Percentiles rank a stretch among this genome's conserved stretches.
Evolutionary conservation across 2,113 vertebrate species (phyloP).

Genomic region (Melospiza georgiana): DNA sequence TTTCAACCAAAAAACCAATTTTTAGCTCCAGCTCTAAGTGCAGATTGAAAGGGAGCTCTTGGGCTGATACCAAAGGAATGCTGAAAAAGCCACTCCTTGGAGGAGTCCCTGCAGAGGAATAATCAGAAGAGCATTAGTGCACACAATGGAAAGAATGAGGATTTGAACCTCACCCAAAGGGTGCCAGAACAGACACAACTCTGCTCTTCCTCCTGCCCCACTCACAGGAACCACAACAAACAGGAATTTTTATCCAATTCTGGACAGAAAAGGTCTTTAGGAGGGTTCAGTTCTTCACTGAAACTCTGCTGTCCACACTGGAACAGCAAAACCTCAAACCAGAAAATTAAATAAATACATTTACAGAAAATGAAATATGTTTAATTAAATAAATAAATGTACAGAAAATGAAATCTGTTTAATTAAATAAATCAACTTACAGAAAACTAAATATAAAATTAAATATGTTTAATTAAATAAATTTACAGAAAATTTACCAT

Average conservation of each 20-base stretch:
- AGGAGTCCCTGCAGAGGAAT: background rate
- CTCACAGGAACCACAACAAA: background rate
- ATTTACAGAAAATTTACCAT: background rate
- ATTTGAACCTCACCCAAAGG: constrained; percentile 44
- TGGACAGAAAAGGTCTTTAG: background rate
- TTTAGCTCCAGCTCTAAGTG: background rate
- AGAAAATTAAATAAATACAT: no score
- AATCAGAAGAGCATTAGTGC: background rate
- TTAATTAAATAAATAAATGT: no score
- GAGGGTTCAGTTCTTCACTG: background rate
- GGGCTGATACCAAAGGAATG: constrained; percentile 29
- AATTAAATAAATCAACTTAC: no score
- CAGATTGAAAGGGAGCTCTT: background rate
- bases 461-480: no score
- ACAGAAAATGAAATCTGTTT: background rate
- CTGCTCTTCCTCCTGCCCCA: background rate
- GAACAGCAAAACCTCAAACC: background rate
- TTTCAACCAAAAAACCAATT: background rate
- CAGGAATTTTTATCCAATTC: background rate
- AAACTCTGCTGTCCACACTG: background rate
- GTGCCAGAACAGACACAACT: background rate
- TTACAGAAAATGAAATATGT: background rate
- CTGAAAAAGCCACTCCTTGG: constrained; percentile 41
- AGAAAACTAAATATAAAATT: background rate
- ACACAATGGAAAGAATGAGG: constrained; percentile 61